Evolutionary conservation across 2,113 vertebrate species (phyloP).

Genomic region (Emydocephalus ijimae): DNA sequence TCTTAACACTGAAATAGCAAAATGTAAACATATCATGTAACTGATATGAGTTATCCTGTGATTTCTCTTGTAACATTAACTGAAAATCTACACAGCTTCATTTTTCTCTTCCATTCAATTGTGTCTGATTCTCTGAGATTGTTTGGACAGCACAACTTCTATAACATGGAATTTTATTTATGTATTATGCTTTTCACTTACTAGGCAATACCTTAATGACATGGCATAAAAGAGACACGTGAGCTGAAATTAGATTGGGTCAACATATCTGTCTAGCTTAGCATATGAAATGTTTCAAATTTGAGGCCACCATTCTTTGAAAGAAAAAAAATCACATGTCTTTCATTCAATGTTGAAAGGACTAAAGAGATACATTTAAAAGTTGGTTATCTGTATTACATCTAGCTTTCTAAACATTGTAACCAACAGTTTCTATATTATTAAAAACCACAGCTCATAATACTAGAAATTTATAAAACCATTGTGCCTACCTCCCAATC

Average conservation of each 20-base stretch:
- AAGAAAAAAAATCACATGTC: not conserved
- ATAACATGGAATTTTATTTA: conserved; percentile 20
- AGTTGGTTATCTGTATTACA: not conserved
- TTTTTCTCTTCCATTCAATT: not conserved
- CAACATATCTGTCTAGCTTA: not conserved
- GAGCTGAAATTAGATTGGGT: conserved; percentile 1
- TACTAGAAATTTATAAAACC: not conserved
- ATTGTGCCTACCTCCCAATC: not conserved
- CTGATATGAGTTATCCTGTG: not conserved
- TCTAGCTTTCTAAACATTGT: not conserved
- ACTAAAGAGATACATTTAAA: not conserved
- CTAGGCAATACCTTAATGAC: conserved; percentile 12
- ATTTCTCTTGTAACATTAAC: conserved; percentile 23
- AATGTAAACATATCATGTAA: not conserved
- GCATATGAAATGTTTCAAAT: not conserved
- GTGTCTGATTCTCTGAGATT: not conserved
- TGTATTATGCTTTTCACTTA: not conserved
- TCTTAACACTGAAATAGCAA: not conserved
- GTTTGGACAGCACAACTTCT: conserved; percentile 25
- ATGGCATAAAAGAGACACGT: not conserved
- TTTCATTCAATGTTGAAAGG: not conserved
- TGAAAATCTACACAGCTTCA: conserved; percentile 37
- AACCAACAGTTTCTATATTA: not conserved
- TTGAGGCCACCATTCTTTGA: not conserved
- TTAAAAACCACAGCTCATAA: not conserved